Base-by-base conservation (phyloP, 1,140 invertebrate genomes). In the Luehdorfia chinensis region DNA sequence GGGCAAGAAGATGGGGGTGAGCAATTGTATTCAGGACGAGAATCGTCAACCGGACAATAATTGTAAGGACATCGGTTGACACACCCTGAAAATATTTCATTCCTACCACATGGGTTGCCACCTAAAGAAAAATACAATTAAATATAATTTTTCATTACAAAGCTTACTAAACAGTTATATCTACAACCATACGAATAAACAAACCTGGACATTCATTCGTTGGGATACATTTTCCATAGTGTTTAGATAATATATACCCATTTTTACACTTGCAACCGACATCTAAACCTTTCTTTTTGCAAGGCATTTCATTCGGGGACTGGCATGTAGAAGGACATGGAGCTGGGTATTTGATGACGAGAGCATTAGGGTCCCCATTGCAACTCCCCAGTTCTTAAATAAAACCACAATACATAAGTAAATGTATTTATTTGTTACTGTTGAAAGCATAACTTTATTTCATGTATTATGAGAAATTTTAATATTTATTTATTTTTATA, bases 41-140 rank as follows among this genome's bases (percentile, higher is more conserved):
- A 62, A 21, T 71, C 61, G 27, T 61, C 47, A 2, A 48, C 33
- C 36, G 68, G 61, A 18, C 68, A 71, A 30, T 60, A 67, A 8
- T 55, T 31, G 7, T 36, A 37, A 7, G 54, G 47, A 14, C 67
- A 71, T 12, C 44, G 33, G 13, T n/a, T 16, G 12, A 43, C 50
- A 25, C 64, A 71, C 1, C 3, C 12, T 0, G 49, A 27, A 19
- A 59, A 67, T 0, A n/a, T 50, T 16, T 9, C 58, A 47, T 57
- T 67, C 9, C 7, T 6, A 6, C 51, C 43, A 14, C 64, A 66
- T 11, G 55, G 55, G 15, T 65, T 55, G 6, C 55, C 59, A 33
- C 53, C 63, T 66, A 8, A 2, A 54, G 39, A 25, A 18, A 14
- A 37, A 47, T 6, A 21, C n/a, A n/a, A n/a, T n/a, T n/a, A n/a